Conservation (phyloP, 2,797 vertebrate species). For the Chaetodon trifasciatus region DNA sequence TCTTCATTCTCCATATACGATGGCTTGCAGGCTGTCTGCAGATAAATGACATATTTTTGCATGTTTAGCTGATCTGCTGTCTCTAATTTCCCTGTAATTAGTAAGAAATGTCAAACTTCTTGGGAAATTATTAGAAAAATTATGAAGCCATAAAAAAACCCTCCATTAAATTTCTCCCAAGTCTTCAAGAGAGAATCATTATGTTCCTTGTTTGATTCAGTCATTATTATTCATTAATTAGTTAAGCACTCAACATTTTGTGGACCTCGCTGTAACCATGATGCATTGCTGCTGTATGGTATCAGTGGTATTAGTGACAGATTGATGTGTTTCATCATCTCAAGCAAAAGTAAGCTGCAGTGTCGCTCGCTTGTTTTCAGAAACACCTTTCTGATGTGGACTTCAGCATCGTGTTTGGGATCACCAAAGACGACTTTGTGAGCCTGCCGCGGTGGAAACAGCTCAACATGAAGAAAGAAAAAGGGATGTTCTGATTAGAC, state of each 20-base stretch:
- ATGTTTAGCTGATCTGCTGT: not conserved
- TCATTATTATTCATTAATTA: not conserved
- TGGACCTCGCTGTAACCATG: not conserved
- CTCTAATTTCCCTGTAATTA: not conserved
- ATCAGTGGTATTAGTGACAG: not conserved
- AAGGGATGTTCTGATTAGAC: conserved; percentile 86
- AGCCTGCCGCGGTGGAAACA: conserved; percentile 90
- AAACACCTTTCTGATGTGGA: conserved; percentile 88
- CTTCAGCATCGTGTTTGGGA: conserved; percentile 86
- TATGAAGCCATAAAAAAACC: not conserved
- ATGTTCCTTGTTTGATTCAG: not conserved
- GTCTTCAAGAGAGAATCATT: not conserved
- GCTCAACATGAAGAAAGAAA: conserved; percentile 89
- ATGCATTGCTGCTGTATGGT: not conserved
- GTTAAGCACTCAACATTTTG: not conserved
- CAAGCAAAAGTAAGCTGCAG: not conserved
- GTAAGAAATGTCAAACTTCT: not conserved
- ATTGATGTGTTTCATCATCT: not conserved
- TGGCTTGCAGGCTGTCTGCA: not conserved
- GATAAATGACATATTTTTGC: not conserved
- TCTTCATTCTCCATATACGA: not conserved
- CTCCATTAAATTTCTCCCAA: not conserved
- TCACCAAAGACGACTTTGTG: conserved; percentile 85
- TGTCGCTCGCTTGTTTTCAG: conserved; percentile 70
- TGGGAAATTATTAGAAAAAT: not conserved